Evolutionary conservation across 2,113 vertebrate genomes (phyloP), one percentile per base, ranked within the genome.

Genomic region (Macquaria australasica): DNA sequence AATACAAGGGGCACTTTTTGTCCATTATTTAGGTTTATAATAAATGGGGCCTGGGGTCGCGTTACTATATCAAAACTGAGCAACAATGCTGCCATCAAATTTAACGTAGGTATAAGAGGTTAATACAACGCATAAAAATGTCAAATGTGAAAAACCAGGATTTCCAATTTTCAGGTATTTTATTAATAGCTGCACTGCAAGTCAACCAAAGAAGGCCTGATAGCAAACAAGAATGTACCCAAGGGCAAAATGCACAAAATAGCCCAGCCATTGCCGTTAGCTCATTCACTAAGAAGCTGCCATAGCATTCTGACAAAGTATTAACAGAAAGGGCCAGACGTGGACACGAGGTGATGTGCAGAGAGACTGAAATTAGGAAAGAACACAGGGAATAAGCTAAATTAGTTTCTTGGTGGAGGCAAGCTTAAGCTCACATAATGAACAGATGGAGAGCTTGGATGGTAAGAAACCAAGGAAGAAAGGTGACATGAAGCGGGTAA

Each of bases 401-500:
- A n/a, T 43, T 0, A 3, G 14, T n/a, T 50, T 86, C 74, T 39
- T 53, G 64, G 37, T 34, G 51, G 4, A 76, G 70, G 59, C 21
- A 80, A 41, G 23, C 71, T 62, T 34, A 34, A 34, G 59, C 43
- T 34, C 53, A 72, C 53, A 75, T 45, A 55, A 63, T 34, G 71
- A 79, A 72, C 25, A 72, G 45, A 68, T 50, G 64, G 39, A 59
- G 59, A 12, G 21, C 8, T 51, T 51, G 25, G 18, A 45, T 64
- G 31, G 34, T 51, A 45, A 25, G 79, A 75, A 88, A 79, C 62
- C 9, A 68, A 41, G 63, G 5, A 58, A 45, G 50, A 60, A 64
- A 51, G 63, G 70, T 75, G 56, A 81, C 14, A 21, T 71, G 51
- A 64, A 81, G 64, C 41, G 75, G 28, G 48, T 25, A 81, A 12